Evolutionary conservation across 2,113 vertebrate genomes (phyloP).

Genomic region (Chauna torquata): DNA sequence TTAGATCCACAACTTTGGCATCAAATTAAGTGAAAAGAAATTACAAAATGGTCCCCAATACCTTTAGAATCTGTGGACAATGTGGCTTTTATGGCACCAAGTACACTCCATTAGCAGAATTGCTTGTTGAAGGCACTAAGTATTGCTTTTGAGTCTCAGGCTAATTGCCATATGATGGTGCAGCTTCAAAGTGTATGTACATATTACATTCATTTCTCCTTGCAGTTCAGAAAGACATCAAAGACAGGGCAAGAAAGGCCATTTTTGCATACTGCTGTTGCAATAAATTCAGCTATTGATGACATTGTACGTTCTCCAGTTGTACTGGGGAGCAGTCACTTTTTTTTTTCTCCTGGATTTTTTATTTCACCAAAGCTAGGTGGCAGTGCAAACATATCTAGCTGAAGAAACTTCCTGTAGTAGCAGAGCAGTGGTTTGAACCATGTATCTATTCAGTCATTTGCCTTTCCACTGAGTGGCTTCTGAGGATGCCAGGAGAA

Average conservation of each 20-base stretch:
- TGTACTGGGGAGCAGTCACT: background rate
- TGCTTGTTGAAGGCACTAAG: background rate
- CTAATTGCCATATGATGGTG: background rate
- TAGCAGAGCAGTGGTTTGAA: slow-evolving; percentile 19
- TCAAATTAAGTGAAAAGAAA: background rate
- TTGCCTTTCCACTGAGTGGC: background rate
- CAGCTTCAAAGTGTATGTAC: background rate
- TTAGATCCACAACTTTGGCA: background rate
- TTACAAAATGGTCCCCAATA: slow-evolving; percentile 11
- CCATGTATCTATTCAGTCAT: background rate
- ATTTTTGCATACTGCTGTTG: background rate
- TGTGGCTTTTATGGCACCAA: background rate
- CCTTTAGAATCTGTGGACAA: background rate
- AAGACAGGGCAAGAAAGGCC: background rate
- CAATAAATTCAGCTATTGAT: background rate
- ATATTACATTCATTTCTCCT: background rate
- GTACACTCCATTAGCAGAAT: background rate
- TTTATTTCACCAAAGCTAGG: slow-evolving; percentile 56
- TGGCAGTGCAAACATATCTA: slow-evolving; percentile 54
- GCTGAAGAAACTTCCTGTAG: slow-evolving; percentile 29
- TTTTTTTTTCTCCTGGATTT: background rate
- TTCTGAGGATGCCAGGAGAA: background rate
- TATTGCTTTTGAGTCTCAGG: background rate
- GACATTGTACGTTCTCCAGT: background rate
- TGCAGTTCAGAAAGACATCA: background rate